Evolutionary conservation across 2,797 vertebrate species (phyloP), one percentile per base, ranked within the genome.

Genomic region (Rhadinocentrus ornatus): DNA sequence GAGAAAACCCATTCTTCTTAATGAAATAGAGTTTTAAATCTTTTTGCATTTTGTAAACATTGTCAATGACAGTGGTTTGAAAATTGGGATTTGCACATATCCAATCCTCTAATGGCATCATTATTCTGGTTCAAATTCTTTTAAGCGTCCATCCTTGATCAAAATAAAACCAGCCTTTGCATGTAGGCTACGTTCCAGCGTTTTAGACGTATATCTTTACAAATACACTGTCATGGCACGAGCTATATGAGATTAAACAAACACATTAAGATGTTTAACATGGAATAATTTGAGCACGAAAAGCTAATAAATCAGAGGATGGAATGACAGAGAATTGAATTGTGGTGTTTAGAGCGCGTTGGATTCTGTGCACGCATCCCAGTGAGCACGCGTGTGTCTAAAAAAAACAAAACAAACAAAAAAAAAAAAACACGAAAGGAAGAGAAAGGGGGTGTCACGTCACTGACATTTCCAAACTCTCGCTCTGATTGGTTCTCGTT

Each of bases 401-500:
- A 35, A 41, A 63, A 32, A 64, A 37, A 48, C n/a, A n/a, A n/a
- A n/a, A n/a, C n/a, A n/a, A n/a, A n/a, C n/a, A n/a, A n/a, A n/a
- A n/a, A n/a, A n/a, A n/a, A n/a, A n/a, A n/a, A n/a, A n/a, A n/a
- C n/a, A n/a, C n/a, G n/a, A n/a, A n/a, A n/a, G n/a, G n/a, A n/a
- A n/a, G n/a, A n/a, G n/a, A 34, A 50, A 64, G 91, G 90, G 88
- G 93, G 92, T 92, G 88, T 92, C 89, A 90, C 87, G 93, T 93
- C 91, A 90, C 92, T 95, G 96, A 96, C 95, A 96, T 96, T 96
- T 96, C 92, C 95, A 93, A 94, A 87, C 95, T 95, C 94, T 91
- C 72, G 90, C 95, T 96, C 95, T 97, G 97, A 98, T 99, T 99
- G 97, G 97, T 81, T 96, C 95, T 93, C 83, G 94, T 94, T 95